Evolutionary conservation across 2,888 invertebrate species (phyloP).

Genomic region (Chymomyza fuscimana): DNA sequence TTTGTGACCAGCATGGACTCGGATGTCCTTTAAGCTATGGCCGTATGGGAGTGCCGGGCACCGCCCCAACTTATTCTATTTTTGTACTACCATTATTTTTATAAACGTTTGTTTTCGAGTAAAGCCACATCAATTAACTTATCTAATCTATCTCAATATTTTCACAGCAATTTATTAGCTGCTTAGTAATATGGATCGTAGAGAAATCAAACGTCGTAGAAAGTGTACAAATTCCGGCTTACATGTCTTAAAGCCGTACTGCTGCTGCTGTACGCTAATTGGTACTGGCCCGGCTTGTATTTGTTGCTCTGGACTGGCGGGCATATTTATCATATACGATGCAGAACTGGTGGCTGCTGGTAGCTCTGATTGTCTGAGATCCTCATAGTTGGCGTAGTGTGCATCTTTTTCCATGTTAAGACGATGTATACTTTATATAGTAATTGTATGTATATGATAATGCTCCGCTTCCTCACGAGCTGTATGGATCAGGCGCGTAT

Average conservation of each 20-base stretch:
- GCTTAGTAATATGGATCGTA: neutral
- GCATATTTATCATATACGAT: neutral
- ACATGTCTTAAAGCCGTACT: neutral
- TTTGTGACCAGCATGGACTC: too few species aligned
- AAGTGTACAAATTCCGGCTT: neutral
- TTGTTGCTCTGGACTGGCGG: neutral
- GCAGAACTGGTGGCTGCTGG: neutral
- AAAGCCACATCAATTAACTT: neutral
- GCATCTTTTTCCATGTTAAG: neutral
- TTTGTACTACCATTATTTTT: too few species aligned
- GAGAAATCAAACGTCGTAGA: neutral
- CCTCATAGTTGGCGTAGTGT: neutral
- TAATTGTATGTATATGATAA: neutral
- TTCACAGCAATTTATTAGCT: neutral
- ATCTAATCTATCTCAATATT: neutral
- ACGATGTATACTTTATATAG: neutral
- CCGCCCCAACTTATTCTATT: too few species aligned
- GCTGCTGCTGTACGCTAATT: neutral
- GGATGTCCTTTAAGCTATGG: too few species aligned
- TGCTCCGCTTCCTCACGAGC: neutral
- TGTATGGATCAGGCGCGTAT: neutral
- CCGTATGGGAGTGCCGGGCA: too few species aligned
- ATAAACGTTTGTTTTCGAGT: too few species aligned
- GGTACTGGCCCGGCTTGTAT: neutral
- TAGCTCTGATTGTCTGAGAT: neutral